phyloP scores from a whole-genome alignment of 2,113 vertebrate genomes.

The Sclerurus mexicanus region DNA sequence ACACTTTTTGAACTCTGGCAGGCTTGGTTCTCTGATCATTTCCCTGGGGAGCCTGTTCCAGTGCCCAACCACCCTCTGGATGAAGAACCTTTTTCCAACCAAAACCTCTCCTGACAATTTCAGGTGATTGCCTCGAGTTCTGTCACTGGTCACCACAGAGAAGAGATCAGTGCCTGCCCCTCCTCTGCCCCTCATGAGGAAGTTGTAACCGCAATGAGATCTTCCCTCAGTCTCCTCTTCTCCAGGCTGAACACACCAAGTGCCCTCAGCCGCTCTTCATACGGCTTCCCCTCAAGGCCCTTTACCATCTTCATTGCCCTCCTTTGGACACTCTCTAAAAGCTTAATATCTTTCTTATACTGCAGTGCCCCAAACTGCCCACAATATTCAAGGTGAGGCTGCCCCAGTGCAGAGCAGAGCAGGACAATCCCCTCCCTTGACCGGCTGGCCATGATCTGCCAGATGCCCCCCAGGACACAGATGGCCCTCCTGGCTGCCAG shows the following conservation, averaged over 20 bases:
- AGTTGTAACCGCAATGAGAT: not conserved
- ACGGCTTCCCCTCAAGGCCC: not conserved
- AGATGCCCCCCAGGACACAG: fast-evolving
- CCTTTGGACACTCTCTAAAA: not conserved
- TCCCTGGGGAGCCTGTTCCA: not conserved
- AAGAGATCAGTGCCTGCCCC: not conserved
- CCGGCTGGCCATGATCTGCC: fast-evolving
- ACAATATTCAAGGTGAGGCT: fast-evolving
- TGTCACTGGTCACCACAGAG: not conserved
- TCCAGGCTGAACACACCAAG: not conserved
- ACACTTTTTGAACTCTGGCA: not conserved
- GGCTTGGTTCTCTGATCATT: not conserved
- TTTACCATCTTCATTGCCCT: not conserved
- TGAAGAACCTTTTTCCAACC: not conserved
- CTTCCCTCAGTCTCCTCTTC: not conserved
- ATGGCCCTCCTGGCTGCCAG: not conserved
- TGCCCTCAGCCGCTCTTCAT: not conserved
- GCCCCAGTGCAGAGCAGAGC: fast-evolving
- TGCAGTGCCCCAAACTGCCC: not conserved
- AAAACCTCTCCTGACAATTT: not conserved
- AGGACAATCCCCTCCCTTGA: not conserved
- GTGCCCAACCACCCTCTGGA: not conserved
- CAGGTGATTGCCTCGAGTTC: fast-evolving
- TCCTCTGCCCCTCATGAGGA: not conserved
- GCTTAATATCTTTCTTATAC: not conserved